These are phyloP conservation scores for Notodonta ziczac DNA, from an alignment of 2,888 invertebrate species.

Conservation along the genomic window DNA sequence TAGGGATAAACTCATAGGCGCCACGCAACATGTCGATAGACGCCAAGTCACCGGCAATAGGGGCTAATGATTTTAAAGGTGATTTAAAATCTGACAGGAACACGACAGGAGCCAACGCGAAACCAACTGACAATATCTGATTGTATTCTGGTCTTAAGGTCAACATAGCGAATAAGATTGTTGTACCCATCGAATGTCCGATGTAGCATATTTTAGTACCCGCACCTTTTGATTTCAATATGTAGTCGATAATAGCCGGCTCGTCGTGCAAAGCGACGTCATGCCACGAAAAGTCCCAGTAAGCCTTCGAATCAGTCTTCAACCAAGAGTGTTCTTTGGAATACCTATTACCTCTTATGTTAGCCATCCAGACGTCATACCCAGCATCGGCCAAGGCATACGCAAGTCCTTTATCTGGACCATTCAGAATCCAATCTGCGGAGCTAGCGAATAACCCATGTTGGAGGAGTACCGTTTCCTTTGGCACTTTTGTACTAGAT, in stretches of 20 bases:
- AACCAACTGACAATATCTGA: constrained; percentile 85
- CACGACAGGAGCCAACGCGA: constrained; percentile 88
- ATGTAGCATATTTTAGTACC: constrained; percentile 86
- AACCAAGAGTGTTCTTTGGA: constrained; percentile 86
- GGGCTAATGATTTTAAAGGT: constrained; percentile 87
- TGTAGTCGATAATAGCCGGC: constrained; percentile 91
- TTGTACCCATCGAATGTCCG: constrained; percentile 97
- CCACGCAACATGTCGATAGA: constrained; percentile 87
- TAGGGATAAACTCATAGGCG: constrained; percentile 89
- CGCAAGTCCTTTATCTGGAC: constrained; percentile 86
- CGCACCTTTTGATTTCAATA: constrained; percentile 58
- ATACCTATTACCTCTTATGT: constrained; percentile 92
- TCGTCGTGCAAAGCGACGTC: constrained; percentile 94
- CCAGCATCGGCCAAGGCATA: constrained; percentile 88
- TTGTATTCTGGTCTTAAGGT: constrained; percentile 88
- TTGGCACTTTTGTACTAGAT: constrained; percentile 48
- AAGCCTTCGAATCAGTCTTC: constrained; percentile 83
- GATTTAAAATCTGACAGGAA: constrained; percentile 87
- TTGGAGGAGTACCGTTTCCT: constrained; percentile 86
- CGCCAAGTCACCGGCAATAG: constrained; percentile 84
- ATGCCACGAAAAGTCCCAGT: constrained; percentile 93
- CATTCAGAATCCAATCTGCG: constrained; percentile 90
- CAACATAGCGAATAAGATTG: constrained; percentile 89
- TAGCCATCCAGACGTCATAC: constrained; percentile 93
- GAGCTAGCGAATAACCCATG: constrained; percentile 93